Conservation (phyloP, 2,888 invertebrate genomes). For the Heliconius cydno region DNA sequence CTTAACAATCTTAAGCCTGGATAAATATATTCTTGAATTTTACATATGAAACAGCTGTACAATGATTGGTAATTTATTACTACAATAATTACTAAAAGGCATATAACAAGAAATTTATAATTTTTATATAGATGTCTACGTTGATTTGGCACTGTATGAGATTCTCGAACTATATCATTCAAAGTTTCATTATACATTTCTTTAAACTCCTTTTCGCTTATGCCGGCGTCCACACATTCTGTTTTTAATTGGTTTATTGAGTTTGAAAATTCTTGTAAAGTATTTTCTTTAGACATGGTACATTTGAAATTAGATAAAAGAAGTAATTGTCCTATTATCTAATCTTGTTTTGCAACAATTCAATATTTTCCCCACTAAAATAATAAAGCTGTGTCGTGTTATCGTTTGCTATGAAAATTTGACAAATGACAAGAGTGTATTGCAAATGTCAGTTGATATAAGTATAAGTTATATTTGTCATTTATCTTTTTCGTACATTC, state of each 20-base stretch:
- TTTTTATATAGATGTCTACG: constrained; percentile 22
- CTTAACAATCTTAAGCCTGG: constrained; percentile 90
- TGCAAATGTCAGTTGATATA: too few species aligned
- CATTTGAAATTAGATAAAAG: background rate
- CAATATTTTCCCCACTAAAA: background rate
- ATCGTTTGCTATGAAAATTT: too few species aligned
- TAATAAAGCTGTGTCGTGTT: too few species aligned
- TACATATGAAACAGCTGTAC: constrained; percentile 86
- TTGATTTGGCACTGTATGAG: constrained; percentile 5
- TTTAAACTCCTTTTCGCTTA: constrained; percentile 85
- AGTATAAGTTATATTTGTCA: too few species aligned
- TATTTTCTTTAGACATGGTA: constrained; percentile 57
- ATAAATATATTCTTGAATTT: constrained; percentile 91
- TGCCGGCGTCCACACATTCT: constrained; percentile 83
- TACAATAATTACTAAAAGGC: constrained; percentile 51
- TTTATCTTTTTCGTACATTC: too few species aligned
- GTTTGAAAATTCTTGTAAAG: constrained; percentile 68
- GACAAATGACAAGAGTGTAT: too few species aligned
- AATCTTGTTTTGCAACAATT: background rate
- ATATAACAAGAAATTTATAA: constrained; percentile 27
- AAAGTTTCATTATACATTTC: constrained; percentile 80
- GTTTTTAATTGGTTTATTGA: constrained; percentile 83
- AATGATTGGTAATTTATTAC: constrained; percentile 84
- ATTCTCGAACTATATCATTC: constrained; percentile 62
- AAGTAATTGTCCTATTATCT: background rate